Evolutionary conservation across 2,888 invertebrate species (phyloP), one percentile per base, ranked within the genome.

Genomic region (Orthonychiurus folsomi): DNA sequence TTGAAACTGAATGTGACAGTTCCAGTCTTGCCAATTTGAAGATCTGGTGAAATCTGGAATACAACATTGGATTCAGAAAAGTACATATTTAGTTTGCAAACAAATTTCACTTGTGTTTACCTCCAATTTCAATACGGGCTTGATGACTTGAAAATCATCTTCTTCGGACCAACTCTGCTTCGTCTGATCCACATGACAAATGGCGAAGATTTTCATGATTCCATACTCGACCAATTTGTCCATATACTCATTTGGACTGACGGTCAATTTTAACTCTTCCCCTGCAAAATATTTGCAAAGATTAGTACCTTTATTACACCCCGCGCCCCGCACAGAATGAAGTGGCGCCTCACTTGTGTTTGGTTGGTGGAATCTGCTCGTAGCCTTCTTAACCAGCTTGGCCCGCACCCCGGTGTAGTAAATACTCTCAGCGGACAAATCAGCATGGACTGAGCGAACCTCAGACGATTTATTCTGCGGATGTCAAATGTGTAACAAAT

Each of bases 141-240:
- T 87, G 28, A 86, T 78, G 3, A 90, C 81, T 76, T 88, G 85
- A 78, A 89, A 88, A 77, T 89, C 88, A 72, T 89, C 89, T 73
- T 89, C 88, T 69, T 86, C 87, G 0, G 87, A 85, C 86, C 88
- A 90, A 1, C 87, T 85, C 76, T 89, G 89, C 61, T 84, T 84
- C 20, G 90, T 90, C 77, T 59, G 89, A 60, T 82, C 80, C 0
- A 90, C 89, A n/a, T 84, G 84, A 21, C 86, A 86, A 76, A 88
- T 85, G 2, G 86, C 86, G 25, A 85, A 85, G 66, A 89, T 82
- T 79, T 88, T 89, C 82, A 90, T 83, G 76, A 85, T 85, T 74
- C 85, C 84, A 75, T 88, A 87, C 76, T 90, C 89, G 9, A 88
- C 88, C 70, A 89, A 76, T 75, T 87, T 86, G n/a, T 85, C 84